A percentile compares a stretch with the other conserved stretches of the same genome.
Conservation (phyloP, 2,113 vertebrate species). For the Passerina amoena region DNA sequence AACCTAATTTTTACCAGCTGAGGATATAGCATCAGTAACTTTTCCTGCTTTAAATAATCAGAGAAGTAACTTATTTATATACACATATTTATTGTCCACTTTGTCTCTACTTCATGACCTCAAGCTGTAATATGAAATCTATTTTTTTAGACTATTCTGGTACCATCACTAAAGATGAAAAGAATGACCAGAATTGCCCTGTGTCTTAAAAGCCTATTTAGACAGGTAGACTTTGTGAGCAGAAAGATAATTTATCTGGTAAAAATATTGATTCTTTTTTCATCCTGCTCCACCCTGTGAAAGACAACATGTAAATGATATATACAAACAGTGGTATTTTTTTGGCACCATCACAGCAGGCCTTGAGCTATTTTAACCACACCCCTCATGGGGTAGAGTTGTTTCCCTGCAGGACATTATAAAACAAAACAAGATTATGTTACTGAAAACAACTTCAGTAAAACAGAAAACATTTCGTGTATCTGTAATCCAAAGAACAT, state of each 20-base stretch:
- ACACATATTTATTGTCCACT: not conserved
- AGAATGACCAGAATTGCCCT: not conserved
- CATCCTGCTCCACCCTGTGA: not conserved
- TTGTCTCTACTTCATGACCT: not conserved
- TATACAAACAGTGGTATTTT: not conserved
- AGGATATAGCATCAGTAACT: not conserved
- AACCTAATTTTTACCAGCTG: not conserved
- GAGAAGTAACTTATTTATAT: not conserved
- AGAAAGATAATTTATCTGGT: not conserved
- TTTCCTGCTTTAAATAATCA: not conserved
- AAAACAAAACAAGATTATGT: not conserved
- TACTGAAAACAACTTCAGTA: not conserved
- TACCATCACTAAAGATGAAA: not conserved
- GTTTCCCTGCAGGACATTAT: not conserved
- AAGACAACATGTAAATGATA: not conserved
- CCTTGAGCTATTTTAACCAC: not conserved
- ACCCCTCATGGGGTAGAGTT: not conserved
- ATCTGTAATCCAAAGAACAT: not conserved
- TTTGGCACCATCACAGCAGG: not conserved
- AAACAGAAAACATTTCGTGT: not conserved
- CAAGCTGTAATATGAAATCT: not conserved
- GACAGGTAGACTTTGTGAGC: not conserved
- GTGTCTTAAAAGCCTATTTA: constrained; percentile 2
- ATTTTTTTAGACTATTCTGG: not conserved
- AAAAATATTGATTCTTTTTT: constrained; percentile 14